Percentiles rank a stretch among this genome's conserved stretches.
These are phyloP conservation scores for Drosophila paranaensis DNA, from an alignment of 2,888 invertebrate species.

Conservation along the genomic window DNA sequence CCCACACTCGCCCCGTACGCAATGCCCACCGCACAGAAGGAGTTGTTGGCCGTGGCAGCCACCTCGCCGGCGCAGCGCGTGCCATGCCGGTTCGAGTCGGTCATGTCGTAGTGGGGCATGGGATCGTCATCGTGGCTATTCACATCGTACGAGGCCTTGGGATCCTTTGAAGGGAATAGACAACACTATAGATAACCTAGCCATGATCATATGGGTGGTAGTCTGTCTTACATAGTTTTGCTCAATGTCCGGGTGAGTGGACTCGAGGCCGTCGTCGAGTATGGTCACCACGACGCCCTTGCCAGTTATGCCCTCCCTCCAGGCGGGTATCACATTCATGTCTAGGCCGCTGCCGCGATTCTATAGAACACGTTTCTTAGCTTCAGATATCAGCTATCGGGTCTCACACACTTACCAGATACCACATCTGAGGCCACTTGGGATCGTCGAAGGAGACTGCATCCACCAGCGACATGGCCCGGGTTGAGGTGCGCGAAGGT, in stretches of 20 bases:
- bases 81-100: slow-evolving; percentile 97
- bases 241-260: slow-evolving; percentile 96
- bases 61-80: slow-evolving; percentile 99
- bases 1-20: slow-evolving; percentile 98
- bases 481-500: slow-evolving; percentile 80
- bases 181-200: not conserved
- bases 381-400: no score
- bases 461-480: slow-evolving; percentile 76
- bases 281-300: slow-evolving; percentile 98
- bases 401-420: slow-evolving; percentile 90
- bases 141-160: slow-evolving; percentile 97
- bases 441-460: slow-evolving; percentile 90
- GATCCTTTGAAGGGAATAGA: slow-evolving; percentile 88
- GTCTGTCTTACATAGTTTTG: slow-evolving; percentile 92
- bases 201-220: not conserved
- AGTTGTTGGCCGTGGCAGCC: slow-evolving; percentile 98
- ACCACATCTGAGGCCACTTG: slow-evolving; percentile 98
- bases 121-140: slow-evolving; percentile 98
- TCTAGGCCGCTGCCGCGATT: slow-evolving; percentile 96
- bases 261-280: slow-evolving; percentile 97
- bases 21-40: slow-evolving; percentile 97
- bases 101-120: slow-evolving; percentile 98
- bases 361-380: slow-evolving; percentile 84
- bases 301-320: slow-evolving; percentile 97
- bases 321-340: slow-evolving; percentile 98